Conservation (phyloP, 2,888 invertebrate genomes). For the Drosophila meridionalis region DNA sequence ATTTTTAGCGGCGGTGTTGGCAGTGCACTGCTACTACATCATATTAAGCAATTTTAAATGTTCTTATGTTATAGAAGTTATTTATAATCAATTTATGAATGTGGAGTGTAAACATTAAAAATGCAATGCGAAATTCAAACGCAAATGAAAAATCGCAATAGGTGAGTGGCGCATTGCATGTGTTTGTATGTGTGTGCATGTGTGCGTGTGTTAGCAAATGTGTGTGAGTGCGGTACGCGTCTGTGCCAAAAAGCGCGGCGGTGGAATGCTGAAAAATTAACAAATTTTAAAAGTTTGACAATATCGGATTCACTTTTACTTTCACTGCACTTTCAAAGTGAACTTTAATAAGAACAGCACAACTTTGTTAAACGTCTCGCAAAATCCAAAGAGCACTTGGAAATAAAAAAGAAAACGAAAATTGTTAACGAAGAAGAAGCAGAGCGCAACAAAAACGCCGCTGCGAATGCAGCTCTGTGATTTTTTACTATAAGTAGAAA, state of each 20-base stretch:
- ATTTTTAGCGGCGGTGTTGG: conserved; percentile 70
- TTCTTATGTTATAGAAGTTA: conserved; percentile 16
- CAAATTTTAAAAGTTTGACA: conserved; percentile 20
- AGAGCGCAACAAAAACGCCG: conserved; percentile 43
- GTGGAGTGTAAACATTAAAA: conserved; percentile 8
- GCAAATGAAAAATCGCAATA: conserved; percentile 50
- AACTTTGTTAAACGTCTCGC: background rate
- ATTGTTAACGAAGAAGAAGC: conserved; percentile 36
- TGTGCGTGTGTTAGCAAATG: conserved; percentile 9
- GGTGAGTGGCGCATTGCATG: conserved; percentile 45
- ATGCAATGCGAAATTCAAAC: conserved; percentile 18
- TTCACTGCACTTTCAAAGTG: background rate
- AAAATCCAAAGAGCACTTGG: background rate
- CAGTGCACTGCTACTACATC: conserved; percentile 24
- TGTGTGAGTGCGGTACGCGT: conserved; percentile 41
- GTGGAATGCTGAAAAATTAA: conserved; percentile 43
- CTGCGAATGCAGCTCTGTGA: conserved; percentile 24
- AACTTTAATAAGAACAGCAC: background rate
- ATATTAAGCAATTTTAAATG: conserved; percentile 12
- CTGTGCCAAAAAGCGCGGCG: conserved; percentile 62
- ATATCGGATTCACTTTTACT: background rate
- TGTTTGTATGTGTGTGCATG: background rate
- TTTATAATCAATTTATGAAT: conserved; percentile 11
- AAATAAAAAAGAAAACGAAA: conserved; percentile 22
- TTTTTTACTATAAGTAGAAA: conserved; percentile 3